These are phyloP conservation scores for Drosophila paramelanica DNA, from an alignment of 2,888 invertebrate genomes.

Conservation along the genomic window DNA sequence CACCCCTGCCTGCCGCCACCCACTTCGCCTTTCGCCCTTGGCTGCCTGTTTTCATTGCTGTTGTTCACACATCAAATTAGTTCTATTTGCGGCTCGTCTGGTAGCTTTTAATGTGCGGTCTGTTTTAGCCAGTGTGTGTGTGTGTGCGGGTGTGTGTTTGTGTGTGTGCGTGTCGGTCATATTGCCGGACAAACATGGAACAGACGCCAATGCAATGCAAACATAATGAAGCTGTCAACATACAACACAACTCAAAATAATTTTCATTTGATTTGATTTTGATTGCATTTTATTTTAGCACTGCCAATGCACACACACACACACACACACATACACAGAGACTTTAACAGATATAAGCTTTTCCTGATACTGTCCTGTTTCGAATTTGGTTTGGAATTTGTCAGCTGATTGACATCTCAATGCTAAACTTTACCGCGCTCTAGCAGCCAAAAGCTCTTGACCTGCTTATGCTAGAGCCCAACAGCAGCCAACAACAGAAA, in stretches of 20 bases:
- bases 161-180: conserved; percentile 43
- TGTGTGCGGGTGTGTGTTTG: conserved; percentile 6
- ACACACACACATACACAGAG: conserved; percentile 4
- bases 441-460: conserved; percentile 40
- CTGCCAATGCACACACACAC: conserved; percentile 32
- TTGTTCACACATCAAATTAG: conserved; percentile 78
- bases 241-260: conserved; percentile 71
- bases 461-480: conserved; percentile 38
- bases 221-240: conserved; percentile 81
- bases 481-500: conserved; percentile 14
- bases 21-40: background rate
- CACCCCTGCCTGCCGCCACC: background rate
- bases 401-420: conserved; percentile 62
- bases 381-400: conserved; percentile 50
- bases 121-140: conserved; percentile 18
- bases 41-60: conserved; percentile 15
- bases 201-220: conserved; percentile 66
- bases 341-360: background rate
- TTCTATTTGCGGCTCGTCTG: conserved; percentile 69
- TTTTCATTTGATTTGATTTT: conserved; percentile 82
- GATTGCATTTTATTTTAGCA: conserved; percentile 76
- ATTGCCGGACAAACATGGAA: conserved; percentile 60
- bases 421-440: conserved; percentile 40
- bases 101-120: conserved; percentile 66
- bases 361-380: conserved; percentile 11